These are phyloP conservation scores for Eumeta japonica DNA, from an alignment of 1,140 invertebrate species.

Conservation along the genomic window DNA sequence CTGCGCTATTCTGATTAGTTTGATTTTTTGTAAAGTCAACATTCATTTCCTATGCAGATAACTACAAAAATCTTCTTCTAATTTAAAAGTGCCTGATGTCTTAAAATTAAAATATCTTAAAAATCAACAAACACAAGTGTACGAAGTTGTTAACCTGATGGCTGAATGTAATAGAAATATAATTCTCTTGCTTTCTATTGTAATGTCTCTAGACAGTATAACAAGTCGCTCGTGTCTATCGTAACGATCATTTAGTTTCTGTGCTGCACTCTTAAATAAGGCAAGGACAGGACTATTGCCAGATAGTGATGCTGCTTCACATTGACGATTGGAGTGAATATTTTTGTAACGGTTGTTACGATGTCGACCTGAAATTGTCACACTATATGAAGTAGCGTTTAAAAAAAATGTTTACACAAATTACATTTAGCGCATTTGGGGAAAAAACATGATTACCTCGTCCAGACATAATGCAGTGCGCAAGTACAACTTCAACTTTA, in stretches of 20 bases:
- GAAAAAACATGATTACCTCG: conserved; percentile 13
- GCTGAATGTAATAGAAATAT: conserved; percentile 85
- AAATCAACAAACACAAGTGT: too few relatives aligned
- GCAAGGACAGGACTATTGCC: conserved; percentile 62
- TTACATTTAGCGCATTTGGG: too few relatives aligned
- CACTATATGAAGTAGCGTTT: conserved; percentile 3
- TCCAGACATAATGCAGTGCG: conserved; percentile 24
- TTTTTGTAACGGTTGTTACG: conserved; percentile 26
- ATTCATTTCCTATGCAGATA: too few relatives aligned
- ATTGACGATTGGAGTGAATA: conserved; percentile 12
- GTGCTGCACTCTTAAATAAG: conserved; percentile 68
- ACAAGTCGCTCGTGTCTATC: conserved; percentile 83
- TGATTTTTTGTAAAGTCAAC: too few relatives aligned
- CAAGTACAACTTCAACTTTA: too few relatives aligned
- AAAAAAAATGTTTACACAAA: too few relatives aligned
- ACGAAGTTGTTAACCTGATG: too few relatives aligned
- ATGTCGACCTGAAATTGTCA: conserved; percentile 27
- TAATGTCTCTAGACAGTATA: conserved; percentile 84
- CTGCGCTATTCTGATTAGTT: too few relatives aligned
- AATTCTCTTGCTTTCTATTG: conserved; percentile 86
- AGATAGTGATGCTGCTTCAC: conserved; percentile 24
- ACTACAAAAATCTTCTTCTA: too few relatives aligned
- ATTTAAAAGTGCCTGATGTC: too few relatives aligned
- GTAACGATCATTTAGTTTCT: conserved; percentile 75
- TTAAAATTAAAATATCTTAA: too few relatives aligned